Percentiles rank a stretch among this genome's conserved stretches.
Evolutionary conservation across 2,113 vertebrate genomes (phyloP).

Genomic region (Leucopsar rothschildi): DNA sequence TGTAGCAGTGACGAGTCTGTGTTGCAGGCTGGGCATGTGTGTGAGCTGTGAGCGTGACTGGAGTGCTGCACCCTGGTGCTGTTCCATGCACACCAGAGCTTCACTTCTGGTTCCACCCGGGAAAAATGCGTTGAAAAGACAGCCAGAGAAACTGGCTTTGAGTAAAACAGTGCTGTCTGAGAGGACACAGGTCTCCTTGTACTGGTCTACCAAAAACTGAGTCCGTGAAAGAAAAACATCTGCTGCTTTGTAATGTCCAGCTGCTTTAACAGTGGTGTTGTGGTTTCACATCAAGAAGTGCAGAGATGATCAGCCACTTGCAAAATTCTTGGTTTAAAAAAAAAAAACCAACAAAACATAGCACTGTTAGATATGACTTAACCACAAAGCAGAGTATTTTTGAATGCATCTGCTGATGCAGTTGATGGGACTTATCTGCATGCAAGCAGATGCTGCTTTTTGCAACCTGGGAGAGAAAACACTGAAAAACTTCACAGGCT

Average conservation of each 20-base stretch:
- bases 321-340: background rate
- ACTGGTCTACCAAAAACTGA: background rate
- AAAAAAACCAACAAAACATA: fast-evolving
- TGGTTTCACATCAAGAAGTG: background rate
- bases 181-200: background rate
- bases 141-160: background rate
- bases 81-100: fast-evolving
- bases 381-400: background rate
- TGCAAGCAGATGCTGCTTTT: background rate
- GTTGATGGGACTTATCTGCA: background rate
- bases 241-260: fast-evolving
- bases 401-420: background rate
- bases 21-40: fast-evolving
- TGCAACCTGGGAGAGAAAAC: background rate
- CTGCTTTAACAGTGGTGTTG: background rate
- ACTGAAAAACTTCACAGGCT: background rate
- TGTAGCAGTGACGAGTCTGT: too few relatives aligned
- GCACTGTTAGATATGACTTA: background rate
- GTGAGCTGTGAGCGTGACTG: fast-evolving
- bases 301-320: background rate
- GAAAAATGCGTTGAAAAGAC: background rate
- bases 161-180: background rate
- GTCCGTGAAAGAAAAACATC: background rate
- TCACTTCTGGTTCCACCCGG: background rate
- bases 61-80: fast-evolving